Base-by-base conservation (phyloP, 2,888 invertebrate genomes). In the Lymantria monacha region DNA sequence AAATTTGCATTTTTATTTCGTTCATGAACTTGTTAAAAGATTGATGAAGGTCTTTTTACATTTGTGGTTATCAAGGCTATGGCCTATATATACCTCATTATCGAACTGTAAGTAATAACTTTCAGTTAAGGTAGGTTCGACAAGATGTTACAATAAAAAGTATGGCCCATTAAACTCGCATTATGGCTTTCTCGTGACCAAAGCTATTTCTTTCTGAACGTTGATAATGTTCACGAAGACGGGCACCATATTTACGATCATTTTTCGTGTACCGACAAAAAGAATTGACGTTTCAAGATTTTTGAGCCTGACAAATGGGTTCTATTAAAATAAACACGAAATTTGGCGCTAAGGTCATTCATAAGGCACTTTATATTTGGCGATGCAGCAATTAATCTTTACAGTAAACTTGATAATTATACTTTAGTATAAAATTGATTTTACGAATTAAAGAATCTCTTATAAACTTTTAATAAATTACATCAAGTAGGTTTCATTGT, bases 201-300 rank as follows among this genome's bases (percentile, higher is more conserved):
- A 78, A 77, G 53, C 74, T 73, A 86, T 87, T 88, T 82, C 79
- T 84, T 87, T 76, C 70, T 63, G 59, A 72, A 74, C 66, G 69
- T 74, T 76, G 69, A 79, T 76, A 77, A 80, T 79, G 79, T 78
- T 83, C 85, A 88, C 83, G 85, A 81, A 86, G 84, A 82, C 78
- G 68, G 77, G 75, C 74, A 76, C 69, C 69, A 70, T 79, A 81
- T 88, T 86, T 87, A 87, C 70, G 77, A 67, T 62, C 59, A 62
- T 42, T 42, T n/a, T 73, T 72, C 79, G 76, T 82, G 74, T 75
- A 64, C 57, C 66, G 62, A 69, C 71, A 54, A 69, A 79, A 78
- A 76, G 72, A 74, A 75, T 73, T 57, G 68, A 57, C 64, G 71
- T 72, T 69, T 59, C 53, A 64, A 65, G 74, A 69, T 72, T 70